phyloP scores from a whole-genome alignment of 2,888 invertebrate genomes.

The Tiliacea citrago region DNA sequence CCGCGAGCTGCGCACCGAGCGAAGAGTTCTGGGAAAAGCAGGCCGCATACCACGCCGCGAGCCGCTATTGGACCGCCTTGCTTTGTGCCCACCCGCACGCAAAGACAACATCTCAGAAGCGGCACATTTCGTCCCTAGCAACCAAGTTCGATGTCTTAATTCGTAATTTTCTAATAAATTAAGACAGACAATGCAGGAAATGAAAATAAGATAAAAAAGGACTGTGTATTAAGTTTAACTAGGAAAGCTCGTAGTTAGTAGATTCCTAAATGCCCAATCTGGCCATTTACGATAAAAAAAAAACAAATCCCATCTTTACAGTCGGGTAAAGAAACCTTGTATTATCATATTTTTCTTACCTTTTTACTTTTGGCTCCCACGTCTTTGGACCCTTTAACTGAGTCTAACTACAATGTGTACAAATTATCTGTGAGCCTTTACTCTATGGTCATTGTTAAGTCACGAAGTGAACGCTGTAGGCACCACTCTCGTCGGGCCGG shows the following conservation, averaged over 20 bases:
- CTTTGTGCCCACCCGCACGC: constrained; percentile 72
- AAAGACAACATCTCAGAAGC: constrained; percentile 75
- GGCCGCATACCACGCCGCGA: constrained; percentile 86
- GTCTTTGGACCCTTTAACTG: neutral
- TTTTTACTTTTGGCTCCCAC: constrained; percentile 1
- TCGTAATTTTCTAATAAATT: neutral
- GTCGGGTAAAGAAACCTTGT: neutral
- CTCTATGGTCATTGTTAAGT: constrained; percentile 79
- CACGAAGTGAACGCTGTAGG: constrained; percentile 81
- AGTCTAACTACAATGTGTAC: neutral
- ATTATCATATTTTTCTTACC: neutral
- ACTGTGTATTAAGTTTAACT: neutral
- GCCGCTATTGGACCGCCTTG: constrained; percentile 80
- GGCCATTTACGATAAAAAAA: too few relatives aligned
- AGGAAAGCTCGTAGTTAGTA: neutral
- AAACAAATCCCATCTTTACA: neutral
- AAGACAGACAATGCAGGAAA: neutral
- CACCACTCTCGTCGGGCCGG: constrained; percentile 74
- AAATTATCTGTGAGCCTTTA: constrained; percentile 60
- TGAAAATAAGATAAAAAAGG: too few relatives aligned
- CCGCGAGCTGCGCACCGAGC: constrained; percentile 69
- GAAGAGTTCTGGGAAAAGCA: constrained; percentile 88
- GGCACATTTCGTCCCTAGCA: constrained; percentile 41
- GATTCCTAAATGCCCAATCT: neutral
- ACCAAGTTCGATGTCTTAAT: neutral